Evolutionary conservation across 2,888 invertebrate species (phyloP), one percentile per base, ranked within the genome.

Genomic region (Cerceris rybyensis): DNA sequence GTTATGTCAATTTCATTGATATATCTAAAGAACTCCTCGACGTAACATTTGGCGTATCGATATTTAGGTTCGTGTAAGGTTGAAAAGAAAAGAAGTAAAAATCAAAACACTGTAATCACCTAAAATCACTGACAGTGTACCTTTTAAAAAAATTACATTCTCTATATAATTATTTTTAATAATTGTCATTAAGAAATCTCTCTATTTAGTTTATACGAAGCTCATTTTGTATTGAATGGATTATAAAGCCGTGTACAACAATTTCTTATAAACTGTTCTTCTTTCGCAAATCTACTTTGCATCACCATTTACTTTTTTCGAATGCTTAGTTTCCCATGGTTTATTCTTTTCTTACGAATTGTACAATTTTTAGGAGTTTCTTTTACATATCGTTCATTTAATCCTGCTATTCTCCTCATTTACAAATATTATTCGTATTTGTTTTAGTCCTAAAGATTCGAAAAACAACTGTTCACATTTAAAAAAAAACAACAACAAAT

Each of bases 171-270:
- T 65, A 78, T 69, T 76, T 81, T 2, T 46, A 70, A 67, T 54
- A 73, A 78, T 63, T 54, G 52, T 63, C 69, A 66, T 16, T 49
- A 55, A 79, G 28, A 73, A 71, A 71, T 76, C 75, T 82, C 82
- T 82, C 74, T 77, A 68, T 80, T 83, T 82, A 83, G 70, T 83
- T 83, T 80, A 77, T 80, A 82, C 61, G 66, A 74, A 59, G 66
- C 75, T 82, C 66, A 70, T 83, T 83, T 83, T 83, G 77, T 83
- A 83, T 82, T 68, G 70, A 80, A 82, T 82, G 67, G 57, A 80
- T 70, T 82, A 80, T 83, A 82, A 83, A 83, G 77, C 67, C 66
- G 54, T 83, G 80, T 78, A 75, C 80, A 77, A 80, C 64, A 55
- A 71, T 70, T 65, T 77, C 69, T 43, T 69, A 73, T 64, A 59